These are phyloP conservation scores for Callyntrura sp. DNA, from an alignment of 2,888 invertebrate genomes.

Conservation along the genomic window DNA sequence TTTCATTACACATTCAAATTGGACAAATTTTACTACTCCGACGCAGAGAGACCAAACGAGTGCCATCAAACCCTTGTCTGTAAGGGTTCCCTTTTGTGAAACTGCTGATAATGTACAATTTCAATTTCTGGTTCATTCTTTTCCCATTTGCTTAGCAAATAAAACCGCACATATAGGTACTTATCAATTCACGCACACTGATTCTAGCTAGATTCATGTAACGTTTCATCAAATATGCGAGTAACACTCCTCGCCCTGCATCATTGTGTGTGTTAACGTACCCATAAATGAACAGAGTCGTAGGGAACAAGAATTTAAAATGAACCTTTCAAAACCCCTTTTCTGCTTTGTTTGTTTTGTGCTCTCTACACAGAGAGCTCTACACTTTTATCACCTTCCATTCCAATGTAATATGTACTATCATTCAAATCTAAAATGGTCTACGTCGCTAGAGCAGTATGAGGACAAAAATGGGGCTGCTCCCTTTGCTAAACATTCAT, in stretches of 20 bases:
- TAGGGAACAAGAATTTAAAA: constrained; percentile 32
- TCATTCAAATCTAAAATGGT: not conserved
- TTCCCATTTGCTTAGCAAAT: not conserved
- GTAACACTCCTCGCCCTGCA: not conserved
- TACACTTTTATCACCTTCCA: constrained; percentile 8
- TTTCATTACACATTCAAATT: constrained; percentile 29
- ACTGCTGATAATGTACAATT: constrained; percentile 42
- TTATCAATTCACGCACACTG: not conserved
- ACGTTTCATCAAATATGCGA: not conserved
- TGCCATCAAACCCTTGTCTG: too few species aligned
- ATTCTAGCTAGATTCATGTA: not conserved
- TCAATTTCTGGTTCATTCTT: not conserved
- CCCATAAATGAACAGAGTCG: constrained; percentile 12
- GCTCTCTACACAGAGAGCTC: constrained; percentile 36
- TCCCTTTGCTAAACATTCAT: not conserved
- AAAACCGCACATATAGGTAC: not conserved
- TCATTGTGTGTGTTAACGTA: not conserved
- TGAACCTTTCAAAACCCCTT: constrained; percentile 35
- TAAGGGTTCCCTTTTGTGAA: not conserved
- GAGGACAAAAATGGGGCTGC: not conserved
- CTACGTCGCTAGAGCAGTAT: not conserved
- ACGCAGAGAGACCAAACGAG: too few species aligned
- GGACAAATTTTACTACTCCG: not conserved
- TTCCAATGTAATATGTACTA: not conserved
- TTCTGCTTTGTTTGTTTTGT: constrained; percentile 55